phyloP scores from a whole-genome alignment of 1,140 invertebrate species.

The Apocrypta bakeri region DNA sequence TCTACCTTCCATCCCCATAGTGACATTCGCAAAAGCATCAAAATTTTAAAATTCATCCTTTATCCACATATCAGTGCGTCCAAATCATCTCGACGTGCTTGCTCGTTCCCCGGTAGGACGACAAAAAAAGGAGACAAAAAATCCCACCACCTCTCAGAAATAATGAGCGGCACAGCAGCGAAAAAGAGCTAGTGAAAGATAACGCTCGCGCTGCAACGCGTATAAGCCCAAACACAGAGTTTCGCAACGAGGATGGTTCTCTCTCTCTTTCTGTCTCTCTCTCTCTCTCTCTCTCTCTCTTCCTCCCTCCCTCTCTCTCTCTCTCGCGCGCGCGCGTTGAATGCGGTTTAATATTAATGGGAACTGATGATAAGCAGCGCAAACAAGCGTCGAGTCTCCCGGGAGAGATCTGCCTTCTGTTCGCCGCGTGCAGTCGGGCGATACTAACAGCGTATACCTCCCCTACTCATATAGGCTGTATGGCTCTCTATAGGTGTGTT shows the following conservation, averaged over 20 bases:
- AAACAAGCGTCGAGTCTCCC: constrained; percentile 70
- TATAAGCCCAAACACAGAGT: neutral
- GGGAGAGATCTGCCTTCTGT: constrained; percentile 75
- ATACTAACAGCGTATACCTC: constrained; percentile 58
- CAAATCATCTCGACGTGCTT: too few relatives aligned
- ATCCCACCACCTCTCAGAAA: neutral
- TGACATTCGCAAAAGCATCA: too few relatives aligned
- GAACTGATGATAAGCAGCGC: constrained; percentile 75
- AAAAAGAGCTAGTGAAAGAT: constrained; percentile 41
- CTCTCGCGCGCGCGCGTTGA: constrained; percentile 65
- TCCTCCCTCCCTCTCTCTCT: too few relatives aligned
- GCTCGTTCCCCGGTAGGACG: neutral
- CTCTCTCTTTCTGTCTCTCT: too few relatives aligned
- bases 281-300: neutral
- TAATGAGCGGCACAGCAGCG: constrained; percentile 19
- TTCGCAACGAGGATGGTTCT: neutral
- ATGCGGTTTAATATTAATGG: constrained; percentile 76
- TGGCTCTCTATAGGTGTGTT: neutral
- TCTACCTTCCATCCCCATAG: too few relatives aligned
- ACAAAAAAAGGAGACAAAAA: constrained; percentile 36
- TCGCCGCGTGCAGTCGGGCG: constrained; percentile 69
- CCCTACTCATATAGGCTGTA: neutral
- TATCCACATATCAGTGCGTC: too few relatives aligned
- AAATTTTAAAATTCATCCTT: too few relatives aligned
- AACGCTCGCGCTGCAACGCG: constrained; percentile 14